phyloP scores from a whole-genome alignment of 37 sponge, comb jelly and placozoan genomes.

The Petrosia ficiformis region DNA sequence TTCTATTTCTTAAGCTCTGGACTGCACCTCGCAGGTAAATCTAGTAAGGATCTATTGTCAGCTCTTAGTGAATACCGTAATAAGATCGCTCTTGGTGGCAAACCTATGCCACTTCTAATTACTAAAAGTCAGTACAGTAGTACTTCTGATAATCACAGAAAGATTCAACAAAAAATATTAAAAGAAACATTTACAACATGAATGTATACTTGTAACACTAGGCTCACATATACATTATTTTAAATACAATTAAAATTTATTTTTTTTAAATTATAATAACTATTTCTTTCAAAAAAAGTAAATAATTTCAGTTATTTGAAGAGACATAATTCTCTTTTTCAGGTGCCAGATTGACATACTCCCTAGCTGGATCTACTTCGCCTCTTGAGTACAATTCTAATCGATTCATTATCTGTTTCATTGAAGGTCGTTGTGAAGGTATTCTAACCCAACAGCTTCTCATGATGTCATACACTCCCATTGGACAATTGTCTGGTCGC shows the following conservation, averaged over 20 bases:
- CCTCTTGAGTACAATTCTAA: neutral
- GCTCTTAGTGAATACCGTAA: slow-evolving; percentile 38
- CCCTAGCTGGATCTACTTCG: neutral
- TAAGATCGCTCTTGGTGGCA: slow-evolving; percentile 33
- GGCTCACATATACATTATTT: too few species aligned
- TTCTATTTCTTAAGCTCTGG: slow-evolving; percentile 42
- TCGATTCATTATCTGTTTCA: neutral
- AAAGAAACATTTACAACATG: too few species aligned
- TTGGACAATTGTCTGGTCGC: slow-evolving; percentile 41
- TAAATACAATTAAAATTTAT: too few species aligned
- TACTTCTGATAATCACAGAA: slow-evolving; percentile 42
- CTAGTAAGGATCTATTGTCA: neutral
- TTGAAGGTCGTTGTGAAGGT: slow-evolving; percentile 19
- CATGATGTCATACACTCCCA: slow-evolving; percentile 46
- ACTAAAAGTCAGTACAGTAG: slow-evolving; percentile 63
- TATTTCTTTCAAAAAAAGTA: too few species aligned
- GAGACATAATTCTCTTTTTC: too few species aligned
- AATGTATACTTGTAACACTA: too few species aligned
- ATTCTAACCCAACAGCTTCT: slow-evolving; percentile 40
- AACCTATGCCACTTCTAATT: slow-evolving; percentile 46
- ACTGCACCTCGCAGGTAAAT: neutral
- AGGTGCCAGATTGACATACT: slow-evolving; percentile 10
- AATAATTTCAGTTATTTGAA: too few species aligned
- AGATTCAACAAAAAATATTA: neutral
- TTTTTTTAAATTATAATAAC: too few species aligned